Evolutionary conservation across 2,797 vertebrate genomes (phyloP), one percentile per base, ranked within the genome.

Genomic region (Poecilia gillii): DNA sequence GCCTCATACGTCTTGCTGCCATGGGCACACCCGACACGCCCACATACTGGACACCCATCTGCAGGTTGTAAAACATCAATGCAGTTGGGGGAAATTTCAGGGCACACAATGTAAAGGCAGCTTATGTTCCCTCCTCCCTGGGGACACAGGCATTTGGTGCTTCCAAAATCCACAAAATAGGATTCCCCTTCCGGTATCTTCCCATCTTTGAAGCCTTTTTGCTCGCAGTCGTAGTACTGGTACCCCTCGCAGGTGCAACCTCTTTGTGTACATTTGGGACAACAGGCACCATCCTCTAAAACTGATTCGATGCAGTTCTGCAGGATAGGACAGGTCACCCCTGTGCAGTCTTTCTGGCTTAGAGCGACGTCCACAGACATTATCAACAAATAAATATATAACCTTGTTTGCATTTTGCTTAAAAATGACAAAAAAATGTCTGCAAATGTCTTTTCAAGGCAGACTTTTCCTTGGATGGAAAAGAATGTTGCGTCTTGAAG

Each of bases 151-250:
- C 98, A 99, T 91, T 99, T 97, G 0, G 98, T 99, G 92, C 98
- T 99, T 88, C 98, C 98, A 0, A 97, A 99, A 93, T 99, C 98
- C 86, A 99, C 98, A 3, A 98, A 97, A 93, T 99, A 99, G 59
- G 97, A 98, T 83, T 97, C 93, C 12, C 97, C 97, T 23, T 98
- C 96, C 0, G 97, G 98, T 47, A 99, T 98, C 73, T 97, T 98
- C 84, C 98, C 98, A 0, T 96, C 94, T 85, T 88, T 84, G 47
- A 98, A 99, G 64, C 98, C 98, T 0, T 95, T 96, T 0, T 95
- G 96, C 88, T 97, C 81, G 0, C 98, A 99, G 93, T 99, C 98
- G 0, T 99, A 99, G 91, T 97, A 97, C 93, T 99, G 98, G 93
- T 99, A 99, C 3, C 98, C 98, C 85, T 99, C 97, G 0, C 98